phyloP scores from a whole-genome alignment of 2,797 vertebrate genomes.

The Sebastes nivosus region DNA sequence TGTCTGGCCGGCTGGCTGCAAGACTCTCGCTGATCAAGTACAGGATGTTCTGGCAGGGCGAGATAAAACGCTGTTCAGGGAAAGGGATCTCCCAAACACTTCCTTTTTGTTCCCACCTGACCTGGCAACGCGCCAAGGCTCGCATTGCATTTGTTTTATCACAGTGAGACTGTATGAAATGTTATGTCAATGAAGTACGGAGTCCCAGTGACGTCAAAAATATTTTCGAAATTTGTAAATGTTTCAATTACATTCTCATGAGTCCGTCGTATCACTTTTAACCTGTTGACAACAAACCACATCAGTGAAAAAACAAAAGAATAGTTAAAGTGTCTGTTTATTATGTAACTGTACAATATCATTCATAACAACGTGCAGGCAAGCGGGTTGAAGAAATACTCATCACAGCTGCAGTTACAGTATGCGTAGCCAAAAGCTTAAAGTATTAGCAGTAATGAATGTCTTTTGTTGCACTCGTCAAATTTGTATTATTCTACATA shows the following conservation, averaged over 20 bases:
- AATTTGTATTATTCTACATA: background rate
- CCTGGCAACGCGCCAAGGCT: conserved; percentile 26
- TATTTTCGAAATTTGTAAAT: background rate
- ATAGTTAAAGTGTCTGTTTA: conserved; percentile 41
- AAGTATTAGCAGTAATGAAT: background rate
- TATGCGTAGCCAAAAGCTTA: background rate
- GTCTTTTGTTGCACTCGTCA: background rate
- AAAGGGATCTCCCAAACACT: conserved; percentile 65
- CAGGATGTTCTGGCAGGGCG: conserved; percentile 77
- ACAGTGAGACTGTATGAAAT: background rate
- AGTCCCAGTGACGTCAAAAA: background rate
- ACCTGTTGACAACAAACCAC: background rate
- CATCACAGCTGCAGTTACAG: background rate
- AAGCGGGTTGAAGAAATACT: background rate
- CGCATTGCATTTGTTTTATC: background rate
- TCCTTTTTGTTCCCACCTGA: conserved; percentile 73
- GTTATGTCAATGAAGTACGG: background rate
- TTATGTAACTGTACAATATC: conserved; percentile 32
- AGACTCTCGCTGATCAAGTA: conserved; percentile 58
- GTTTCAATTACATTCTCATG: background rate
- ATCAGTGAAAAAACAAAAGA: background rate
- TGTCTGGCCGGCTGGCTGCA: conserved; percentile 53
- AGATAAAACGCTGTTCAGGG: conserved; percentile 57
- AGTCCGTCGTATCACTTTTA: background rate
- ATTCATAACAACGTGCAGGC: conserved; percentile 26